Evolutionary conservation across 2,797 vertebrate genomes (phyloP).

Genomic region (Poliocrania exsul): DNA sequence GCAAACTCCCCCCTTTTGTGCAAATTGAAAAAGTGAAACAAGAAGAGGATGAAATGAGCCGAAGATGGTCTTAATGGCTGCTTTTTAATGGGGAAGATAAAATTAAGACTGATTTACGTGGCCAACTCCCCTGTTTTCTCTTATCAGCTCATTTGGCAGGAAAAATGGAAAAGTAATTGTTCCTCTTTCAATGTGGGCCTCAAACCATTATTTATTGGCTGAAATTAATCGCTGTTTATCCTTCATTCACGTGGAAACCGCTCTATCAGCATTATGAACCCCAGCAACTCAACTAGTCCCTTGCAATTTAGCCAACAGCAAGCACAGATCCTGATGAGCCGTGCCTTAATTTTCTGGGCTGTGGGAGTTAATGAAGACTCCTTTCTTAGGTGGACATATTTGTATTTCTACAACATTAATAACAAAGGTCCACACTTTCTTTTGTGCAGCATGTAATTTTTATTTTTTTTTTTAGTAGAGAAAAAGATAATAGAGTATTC

Average conservation of each 20-base stretch:
- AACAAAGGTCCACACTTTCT: constrained; percentile 75
- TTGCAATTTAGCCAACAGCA: constrained; percentile 83
- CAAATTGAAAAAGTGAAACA: constrained; percentile 99
- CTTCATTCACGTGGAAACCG: constrained; percentile 85
- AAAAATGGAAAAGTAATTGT: constrained; percentile 95
- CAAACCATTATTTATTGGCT: constrained; percentile 92
- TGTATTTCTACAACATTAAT: constrained; percentile 87
- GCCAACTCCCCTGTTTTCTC: constrained; percentile 96
- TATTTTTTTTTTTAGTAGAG: neutral
- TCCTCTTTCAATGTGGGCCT: constrained; percentile 87
- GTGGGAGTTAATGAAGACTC: constrained; percentile 86
- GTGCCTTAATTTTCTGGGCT: constrained; percentile 87
- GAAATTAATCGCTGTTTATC: constrained; percentile 93
- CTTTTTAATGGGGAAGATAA: constrained; percentile 99
- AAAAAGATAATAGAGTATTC: neutral
- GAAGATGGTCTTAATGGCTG: constrained; percentile 98
- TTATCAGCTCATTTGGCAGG: constrained; percentile 93
- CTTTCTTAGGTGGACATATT: constrained; percentile 84
- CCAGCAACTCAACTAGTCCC: constrained; percentile 81
- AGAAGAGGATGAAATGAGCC: constrained; percentile 99
- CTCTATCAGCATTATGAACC: constrained; percentile 88
- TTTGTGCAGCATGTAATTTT: constrained; percentile 66
- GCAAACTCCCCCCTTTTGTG: constrained; percentile 99
- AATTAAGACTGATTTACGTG: constrained; percentile 99
- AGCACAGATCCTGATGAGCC: constrained; percentile 83